phyloP scores from a whole-genome alignment of 2,113 vertebrate genomes.

The Picathartes gymnocephalus region DNA sequence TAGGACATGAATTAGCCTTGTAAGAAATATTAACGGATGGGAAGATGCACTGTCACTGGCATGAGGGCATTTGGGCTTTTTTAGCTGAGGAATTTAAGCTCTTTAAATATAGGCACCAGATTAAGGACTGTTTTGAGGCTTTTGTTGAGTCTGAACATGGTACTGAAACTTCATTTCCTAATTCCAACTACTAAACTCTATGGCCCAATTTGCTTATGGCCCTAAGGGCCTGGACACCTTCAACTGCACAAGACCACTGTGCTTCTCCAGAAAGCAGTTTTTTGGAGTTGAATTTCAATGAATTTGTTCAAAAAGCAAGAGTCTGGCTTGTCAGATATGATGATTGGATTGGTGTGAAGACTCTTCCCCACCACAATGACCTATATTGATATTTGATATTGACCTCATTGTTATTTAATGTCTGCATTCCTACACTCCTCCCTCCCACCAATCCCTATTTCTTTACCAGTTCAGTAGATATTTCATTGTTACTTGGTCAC shows the following conservation, averaged over 20 bases:
- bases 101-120: not conserved
- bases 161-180: not conserved
- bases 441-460: not conserved
- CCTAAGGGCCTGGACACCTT: not conserved
- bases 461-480: not conserved
- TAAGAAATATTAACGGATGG: not conserved
- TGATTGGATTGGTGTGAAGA: not conserved
- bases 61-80: not conserved
- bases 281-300: not conserved
- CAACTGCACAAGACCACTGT: not conserved
- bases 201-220: not conserved
- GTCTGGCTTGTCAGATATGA: not conserved
- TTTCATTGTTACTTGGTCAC: not conserved
- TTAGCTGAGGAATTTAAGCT: not conserved
- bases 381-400: too few relatives aligned
- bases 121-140: not conserved
- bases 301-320: not conserved
- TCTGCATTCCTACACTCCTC: not conserved
- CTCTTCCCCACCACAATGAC: not conserved
- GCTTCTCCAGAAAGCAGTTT: not conserved
- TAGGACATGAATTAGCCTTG: not conserved
- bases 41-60: not conserved
- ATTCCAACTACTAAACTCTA: fast-evolving
- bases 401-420: not conserved
- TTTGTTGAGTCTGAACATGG: not conserved